Evolutionary conservation across 2,113 vertebrate genomes (phyloP), one percentile per base, ranked within the genome.

Genomic region (Castor canadensis): DNA sequence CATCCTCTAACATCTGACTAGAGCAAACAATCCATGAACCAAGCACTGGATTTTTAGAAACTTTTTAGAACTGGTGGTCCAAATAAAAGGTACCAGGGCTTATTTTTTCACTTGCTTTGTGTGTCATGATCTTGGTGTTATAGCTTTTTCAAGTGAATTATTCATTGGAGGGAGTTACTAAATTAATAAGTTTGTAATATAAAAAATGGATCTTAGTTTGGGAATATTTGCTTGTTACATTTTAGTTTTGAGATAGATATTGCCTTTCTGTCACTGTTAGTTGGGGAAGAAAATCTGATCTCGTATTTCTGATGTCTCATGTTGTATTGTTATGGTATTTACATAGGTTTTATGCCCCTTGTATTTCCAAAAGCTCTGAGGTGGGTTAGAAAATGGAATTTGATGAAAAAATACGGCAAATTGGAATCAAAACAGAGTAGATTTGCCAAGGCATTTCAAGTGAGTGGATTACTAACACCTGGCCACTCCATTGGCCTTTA

Each of bases 181-280:
- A 73, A 71, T 58, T 71, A 89, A 32, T 71, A n/a, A 15, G 17
- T 72, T 58, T n/a, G 28, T 56, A 35, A 43, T 26, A 20, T 24
- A 71, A 47, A 94, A 81, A 79, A 6, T 67, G 64, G n/a, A n/a
- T 85, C 83, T 87, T 73, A 9, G 35, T 77, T 95, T 89, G 72
- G 83, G 17, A 49, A 20, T 83, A 20, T 75, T 93, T 90, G 35
- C 40, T 85, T 64, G 56, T 64, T 92, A 1, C 22, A 45, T 8
- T 58, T 93, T 66, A 26, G 35, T 90, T 88, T 54, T 52, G 52
- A 67, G 83, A 45, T 32, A 54, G 83, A 62, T 28, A 30, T 28
- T 93, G 69, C 26, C 13, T 89, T 87, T 73, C 17, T 28, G 64
- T 64, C 69, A 32, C 19, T 80, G 35, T 80, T 86, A 28, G 13